Percentiles rank a stretch among this genome's conserved stretches.
Evolutionary conservation across 2,797 vertebrate species (phyloP).

Genomic region (Gymnopithys bicolor): DNA sequence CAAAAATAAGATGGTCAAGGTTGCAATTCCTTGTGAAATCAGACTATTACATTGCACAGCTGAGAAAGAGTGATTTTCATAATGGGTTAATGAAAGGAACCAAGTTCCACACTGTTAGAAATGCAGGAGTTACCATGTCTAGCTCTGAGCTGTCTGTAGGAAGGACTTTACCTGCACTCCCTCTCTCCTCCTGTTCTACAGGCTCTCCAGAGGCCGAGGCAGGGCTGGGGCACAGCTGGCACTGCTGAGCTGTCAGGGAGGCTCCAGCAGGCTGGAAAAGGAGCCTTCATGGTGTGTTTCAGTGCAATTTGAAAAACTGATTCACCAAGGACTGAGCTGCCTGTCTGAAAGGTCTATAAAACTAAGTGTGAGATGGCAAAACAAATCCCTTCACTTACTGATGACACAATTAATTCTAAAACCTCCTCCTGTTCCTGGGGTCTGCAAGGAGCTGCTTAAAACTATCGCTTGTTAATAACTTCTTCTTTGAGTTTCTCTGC

Average conservation of each 20-base stretch:
- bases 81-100: background rate
- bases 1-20: background rate
- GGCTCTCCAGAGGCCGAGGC: background rate
- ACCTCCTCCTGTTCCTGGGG: background rate
- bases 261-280: background rate
- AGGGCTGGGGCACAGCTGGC: background rate
- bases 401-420: constrained; percentile 59
- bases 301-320: background rate
- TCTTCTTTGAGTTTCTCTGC: constrained; percentile 98
- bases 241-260: background rate
- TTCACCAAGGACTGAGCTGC: background rate
- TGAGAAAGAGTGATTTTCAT: background rate
- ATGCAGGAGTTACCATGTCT: background rate
- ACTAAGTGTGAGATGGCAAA: constrained; percentile 22
- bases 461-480: constrained; percentile 91
- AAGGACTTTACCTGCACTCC: background rate
- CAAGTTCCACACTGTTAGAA: background rate
- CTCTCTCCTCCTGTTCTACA: background rate
- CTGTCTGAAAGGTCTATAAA: background rate
- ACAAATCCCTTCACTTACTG: constrained; percentile 28
- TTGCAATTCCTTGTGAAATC: background rate
- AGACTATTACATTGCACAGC: background rate
- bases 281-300: background rate
- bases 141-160: background rate
- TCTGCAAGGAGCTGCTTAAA: constrained; percentile 1